phyloP scores from a whole-genome alignment of 2,797 vertebrate genomes.

The Manis javanica region DNA sequence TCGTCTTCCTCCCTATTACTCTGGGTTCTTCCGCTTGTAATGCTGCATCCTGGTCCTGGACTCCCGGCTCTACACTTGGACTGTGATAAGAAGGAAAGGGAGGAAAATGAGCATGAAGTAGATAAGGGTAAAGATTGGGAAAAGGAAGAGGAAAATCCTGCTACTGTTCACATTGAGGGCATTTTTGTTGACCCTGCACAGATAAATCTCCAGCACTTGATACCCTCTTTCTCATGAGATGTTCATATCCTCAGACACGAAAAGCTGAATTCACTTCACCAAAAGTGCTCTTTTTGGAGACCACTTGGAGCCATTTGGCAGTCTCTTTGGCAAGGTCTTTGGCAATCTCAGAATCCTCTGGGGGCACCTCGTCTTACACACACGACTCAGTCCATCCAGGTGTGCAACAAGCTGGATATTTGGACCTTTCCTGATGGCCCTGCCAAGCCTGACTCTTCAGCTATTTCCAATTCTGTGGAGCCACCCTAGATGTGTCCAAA shows the following conservation, averaged over 20 bases:
- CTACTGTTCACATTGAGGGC: neutral
- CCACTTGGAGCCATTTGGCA: neutral
- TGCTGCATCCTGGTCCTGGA: neutral
- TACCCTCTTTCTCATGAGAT: too few relatives aligned
- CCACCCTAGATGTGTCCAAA: fast-evolving
- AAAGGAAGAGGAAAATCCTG: neutral
- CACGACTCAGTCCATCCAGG: neutral
- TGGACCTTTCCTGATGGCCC: neutral
- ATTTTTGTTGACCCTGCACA: neutral
- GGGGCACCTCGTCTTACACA: neutral
- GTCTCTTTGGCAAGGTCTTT: neutral
- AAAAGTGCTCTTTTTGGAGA: neutral
- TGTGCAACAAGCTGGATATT: too few relatives aligned
- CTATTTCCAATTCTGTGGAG: neutral
- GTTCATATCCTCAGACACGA: neutral
- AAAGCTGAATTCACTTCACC: neutral
- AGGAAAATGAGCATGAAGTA: neutral
- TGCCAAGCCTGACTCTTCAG: neutral
- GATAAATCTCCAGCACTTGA: neutral
- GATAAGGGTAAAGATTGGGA: neutral
- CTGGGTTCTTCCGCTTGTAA: neutral
- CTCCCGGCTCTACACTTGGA: neutral
- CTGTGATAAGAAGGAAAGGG: neutral
- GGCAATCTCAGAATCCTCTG: neutral
- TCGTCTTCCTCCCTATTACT: too few relatives aligned